Base-by-base conservation (phyloP, 2,888 invertebrate genomes). In the Drosophila meridiana region DNA sequence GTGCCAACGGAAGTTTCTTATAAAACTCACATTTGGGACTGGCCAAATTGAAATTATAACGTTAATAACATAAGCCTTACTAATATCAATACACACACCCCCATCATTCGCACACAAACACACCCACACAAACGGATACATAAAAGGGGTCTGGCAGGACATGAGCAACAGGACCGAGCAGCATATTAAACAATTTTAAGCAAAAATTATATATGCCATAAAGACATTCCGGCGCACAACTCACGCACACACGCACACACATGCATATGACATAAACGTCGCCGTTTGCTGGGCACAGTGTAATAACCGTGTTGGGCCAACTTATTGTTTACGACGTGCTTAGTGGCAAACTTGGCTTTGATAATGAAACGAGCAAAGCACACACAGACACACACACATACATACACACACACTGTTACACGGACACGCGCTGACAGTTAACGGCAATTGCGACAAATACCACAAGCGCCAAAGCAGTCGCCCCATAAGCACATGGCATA, bases 311-410 rank as follows among this genome's bases (percentile, higher is more conserved):
- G 80, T 70, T 74, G 80, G 77, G 76, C 81, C 87, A 89, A 90
- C 82, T 90, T 88, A 88, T 88, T 87, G 90, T 88, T 88, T 88
- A 88, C 87, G 89, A 90, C 76, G 87, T 90, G 90, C 88, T 90
- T 90, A 87, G 88, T 87, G 87, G 81, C 82, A 84, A 90, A 84
- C 89, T 84, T 74, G 87, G 82, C 89, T 83, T 89, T 84, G 84
- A 89, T 84, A 84, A 84, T 84, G 89, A 84, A 84, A 84, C 82
- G 68, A 72, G 69, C 73, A 72, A 34, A 61, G 67, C 73, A 79
- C 65, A 61, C 56, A 55, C 34, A 58, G 8, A 34, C 32, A 50
- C 13, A 40, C 45, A 28, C n/a, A 48, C 30, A 56, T 34, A 59
- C 47, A 38, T 9, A 56, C 60, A 57, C 62, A 56, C 36, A 45